These are phyloP conservation scores for Lasioglossum figueresi DNA, from an alignment of 2,888 invertebrate species.

Conservation along the genomic window DNA sequence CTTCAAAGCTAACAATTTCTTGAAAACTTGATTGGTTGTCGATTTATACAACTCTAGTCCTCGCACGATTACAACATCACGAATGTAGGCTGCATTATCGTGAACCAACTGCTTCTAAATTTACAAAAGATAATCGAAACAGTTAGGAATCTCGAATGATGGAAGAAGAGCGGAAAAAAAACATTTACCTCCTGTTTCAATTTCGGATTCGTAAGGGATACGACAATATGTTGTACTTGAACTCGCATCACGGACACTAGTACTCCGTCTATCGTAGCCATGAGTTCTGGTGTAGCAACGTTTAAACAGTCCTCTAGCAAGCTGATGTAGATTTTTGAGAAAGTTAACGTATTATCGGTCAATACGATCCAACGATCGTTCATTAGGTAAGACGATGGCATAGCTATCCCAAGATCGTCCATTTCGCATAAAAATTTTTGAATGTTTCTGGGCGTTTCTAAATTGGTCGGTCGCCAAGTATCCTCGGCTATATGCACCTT, in stretches of 20 bases:
- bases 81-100: slow-evolving; percentile 89
- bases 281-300: slow-evolving; percentile 90
- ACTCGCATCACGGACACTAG: slow-evolving; percentile 90
- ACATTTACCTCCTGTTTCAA: slow-evolving; percentile 85
- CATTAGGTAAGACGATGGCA: slow-evolving; percentile 77
- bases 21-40: slow-evolving; percentile 77
- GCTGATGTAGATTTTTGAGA: slow-evolving; percentile 90
- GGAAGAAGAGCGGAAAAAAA: neutral
- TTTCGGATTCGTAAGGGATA: slow-evolving; percentile 85
- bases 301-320: slow-evolving; percentile 91
- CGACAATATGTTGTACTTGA: slow-evolving; percentile 88
- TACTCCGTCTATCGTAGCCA: slow-evolving; percentile 90
- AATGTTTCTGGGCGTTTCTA: slow-evolving; percentile 86
- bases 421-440: slow-evolving; percentile 77
- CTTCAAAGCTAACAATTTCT: slow-evolving; percentile 77
- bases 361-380: slow-evolving; percentile 90
- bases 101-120: slow-evolving; percentile 87
- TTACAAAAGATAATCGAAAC: neutral
- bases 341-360: slow-evolving; percentile 92
- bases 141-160: neutral
- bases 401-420: slow-evolving; percentile 78
- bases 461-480: slow-evolving; percentile 93
- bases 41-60: slow-evolving; percentile 81
- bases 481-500: slow-evolving; percentile 92
- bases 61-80: slow-evolving; percentile 85